Evolutionary conservation across 2,113 vertebrate genomes (phyloP).

Genomic region (Puffinus mauretanicus): DNA sequence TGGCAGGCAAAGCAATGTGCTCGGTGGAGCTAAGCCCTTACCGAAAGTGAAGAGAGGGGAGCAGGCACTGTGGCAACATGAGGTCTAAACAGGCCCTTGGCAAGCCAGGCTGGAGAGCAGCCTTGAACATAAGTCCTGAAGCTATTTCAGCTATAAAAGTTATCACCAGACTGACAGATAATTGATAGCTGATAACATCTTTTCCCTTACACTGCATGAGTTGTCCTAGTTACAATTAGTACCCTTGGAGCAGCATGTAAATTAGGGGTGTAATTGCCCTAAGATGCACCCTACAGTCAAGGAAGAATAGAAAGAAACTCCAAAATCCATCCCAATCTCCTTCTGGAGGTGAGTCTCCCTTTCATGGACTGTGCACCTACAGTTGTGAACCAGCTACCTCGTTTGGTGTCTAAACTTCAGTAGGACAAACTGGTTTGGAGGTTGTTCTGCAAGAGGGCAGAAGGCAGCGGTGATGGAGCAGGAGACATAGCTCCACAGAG

Average conservation of each 20-base stretch:
- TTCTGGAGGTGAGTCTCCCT: neutral
- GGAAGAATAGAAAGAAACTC: neutral
- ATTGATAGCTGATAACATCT: neutral
- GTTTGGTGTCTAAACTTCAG: neutral
- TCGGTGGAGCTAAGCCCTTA: neutral
- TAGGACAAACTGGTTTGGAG: neutral
- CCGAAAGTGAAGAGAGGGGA: neutral
- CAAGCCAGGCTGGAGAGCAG: neutral
- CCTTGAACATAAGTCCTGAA: neutral
- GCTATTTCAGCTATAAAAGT: neutral
- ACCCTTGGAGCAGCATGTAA: neutral
- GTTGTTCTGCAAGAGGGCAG: neutral
- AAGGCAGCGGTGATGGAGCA: neutral
- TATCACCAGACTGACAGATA: neutral
- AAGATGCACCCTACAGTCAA: neutral
- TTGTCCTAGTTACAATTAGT: neutral
- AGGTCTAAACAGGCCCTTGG: neutral
- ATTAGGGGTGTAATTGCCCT: neutral
- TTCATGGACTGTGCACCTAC: neutral
- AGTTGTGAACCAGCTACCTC: neutral
- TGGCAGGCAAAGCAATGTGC: neutral
- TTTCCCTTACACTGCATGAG: neutral
- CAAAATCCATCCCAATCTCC: neutral
- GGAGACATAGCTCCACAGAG: neutral
- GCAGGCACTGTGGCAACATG: neutral